Conservation (phyloP, 2,113 vertebrate genomes). For the Hepsetus odoe region DNA sequence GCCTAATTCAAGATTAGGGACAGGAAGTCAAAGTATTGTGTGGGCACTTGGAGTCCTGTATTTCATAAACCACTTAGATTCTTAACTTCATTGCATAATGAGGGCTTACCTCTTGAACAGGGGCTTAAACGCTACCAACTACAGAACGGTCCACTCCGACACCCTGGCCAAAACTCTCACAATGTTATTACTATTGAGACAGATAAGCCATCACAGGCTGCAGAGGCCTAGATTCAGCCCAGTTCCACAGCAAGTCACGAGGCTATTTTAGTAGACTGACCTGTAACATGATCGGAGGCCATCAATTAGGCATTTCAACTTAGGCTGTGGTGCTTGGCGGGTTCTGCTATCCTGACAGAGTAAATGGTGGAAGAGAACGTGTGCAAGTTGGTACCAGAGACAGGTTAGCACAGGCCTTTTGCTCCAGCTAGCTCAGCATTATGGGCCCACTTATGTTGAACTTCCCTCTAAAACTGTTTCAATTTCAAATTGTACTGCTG, state of each 20-base stretch:
- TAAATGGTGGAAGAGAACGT: background rate
- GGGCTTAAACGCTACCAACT: background rate
- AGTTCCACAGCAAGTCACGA: constrained; percentile 28
- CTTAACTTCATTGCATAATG: background rate
- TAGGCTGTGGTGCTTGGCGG: constrained; percentile 24
- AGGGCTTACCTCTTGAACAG: constrained; percentile 1
- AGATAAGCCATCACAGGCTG: constrained; percentile 29
- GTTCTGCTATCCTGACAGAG: constrained; percentile 17
- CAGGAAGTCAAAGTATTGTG: background rate
- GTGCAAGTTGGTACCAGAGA: background rate
- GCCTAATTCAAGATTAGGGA: background rate
- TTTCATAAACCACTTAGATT: background rate
- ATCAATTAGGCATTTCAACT: constrained; percentile 56
- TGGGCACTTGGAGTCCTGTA: background rate
- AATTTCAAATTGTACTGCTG: too few species aligned
- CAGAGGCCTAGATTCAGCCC: constrained; percentile 32
- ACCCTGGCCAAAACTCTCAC: background rate
- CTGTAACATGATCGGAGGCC: constrained; percentile 55
- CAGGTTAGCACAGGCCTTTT: background rate
- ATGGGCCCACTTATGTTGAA: too few species aligned
- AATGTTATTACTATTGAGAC: constrained; percentile 31
- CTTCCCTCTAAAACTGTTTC: too few species aligned
- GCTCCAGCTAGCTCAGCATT: too few species aligned
- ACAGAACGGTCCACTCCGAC: background rate
- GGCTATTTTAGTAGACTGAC: constrained; percentile 55